Conservation (phyloP, 2,113 vertebrate genomes). For the Noturus placidus region DNA sequence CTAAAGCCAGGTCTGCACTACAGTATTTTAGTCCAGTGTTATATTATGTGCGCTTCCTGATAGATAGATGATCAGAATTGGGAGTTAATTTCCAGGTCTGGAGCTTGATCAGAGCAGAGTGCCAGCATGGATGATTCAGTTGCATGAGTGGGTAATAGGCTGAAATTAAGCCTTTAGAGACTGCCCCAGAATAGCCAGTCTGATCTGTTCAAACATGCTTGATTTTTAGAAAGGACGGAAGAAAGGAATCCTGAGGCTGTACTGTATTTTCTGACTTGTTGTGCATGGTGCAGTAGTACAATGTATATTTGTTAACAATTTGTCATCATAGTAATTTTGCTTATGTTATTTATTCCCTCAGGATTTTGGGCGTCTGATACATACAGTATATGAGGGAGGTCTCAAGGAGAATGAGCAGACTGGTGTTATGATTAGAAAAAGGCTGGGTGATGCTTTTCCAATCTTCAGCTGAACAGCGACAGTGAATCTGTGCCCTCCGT, state of each 20-base stretch:
- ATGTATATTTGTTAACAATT: background rate
- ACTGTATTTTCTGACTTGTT: background rate
- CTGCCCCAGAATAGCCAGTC: background rate
- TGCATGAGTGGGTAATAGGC: background rate
- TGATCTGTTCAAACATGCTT: background rate
- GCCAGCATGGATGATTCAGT: background rate
- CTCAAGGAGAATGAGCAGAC: background rate
- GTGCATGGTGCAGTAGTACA: background rate
- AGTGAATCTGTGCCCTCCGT: background rate
- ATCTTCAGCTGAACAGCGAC: background rate
- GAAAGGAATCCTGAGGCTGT: background rate
- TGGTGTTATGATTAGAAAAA: background rate
- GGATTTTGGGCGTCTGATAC: background rate
- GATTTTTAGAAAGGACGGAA: background rate
- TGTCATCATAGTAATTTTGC: background rate
- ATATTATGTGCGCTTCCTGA: background rate
- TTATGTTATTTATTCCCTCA: background rate
- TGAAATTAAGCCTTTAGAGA: slow-evolving; percentile 2
- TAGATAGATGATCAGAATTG: slow-evolving; percentile 3
- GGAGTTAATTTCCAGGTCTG: slow-evolving; percentile 5
- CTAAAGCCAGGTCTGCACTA: background rate
- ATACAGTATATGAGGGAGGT: background rate
- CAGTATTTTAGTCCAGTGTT: background rate
- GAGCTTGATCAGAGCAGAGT: background rate
- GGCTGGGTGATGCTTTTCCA: background rate